A percentile compares a stretch with the other conserved stretches of the same genome.
These are phyloP conservation scores for Rhyacophila brunnea DNA, from an alignment of 1,140 invertebrate genomes.

Conservation along the genomic window DNA sequence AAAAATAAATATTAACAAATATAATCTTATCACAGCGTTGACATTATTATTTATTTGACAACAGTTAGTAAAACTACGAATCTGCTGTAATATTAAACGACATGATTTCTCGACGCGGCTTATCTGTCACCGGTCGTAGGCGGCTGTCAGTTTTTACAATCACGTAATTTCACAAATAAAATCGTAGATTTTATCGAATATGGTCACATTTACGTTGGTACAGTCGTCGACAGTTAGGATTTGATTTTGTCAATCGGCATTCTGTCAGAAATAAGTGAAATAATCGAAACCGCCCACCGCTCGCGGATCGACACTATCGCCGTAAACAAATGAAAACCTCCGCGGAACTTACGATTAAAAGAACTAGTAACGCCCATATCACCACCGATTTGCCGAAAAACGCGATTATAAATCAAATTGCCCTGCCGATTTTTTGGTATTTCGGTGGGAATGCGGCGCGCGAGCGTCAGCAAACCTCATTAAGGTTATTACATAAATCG, in stretches of 20 bases:
- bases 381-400: background rate
- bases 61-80: no score
- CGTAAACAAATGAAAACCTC: conserved; percentile 20
- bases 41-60: no score
- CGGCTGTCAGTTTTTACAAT: conserved; percentile 16
- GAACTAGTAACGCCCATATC: conserved; percentile 19
- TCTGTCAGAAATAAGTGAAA: conserved; percentile 21
- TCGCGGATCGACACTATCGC: background rate
- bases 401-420: background rate
- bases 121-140: conserved; percentile 9
- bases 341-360: conserved; percentile 21
- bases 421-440: background rate
- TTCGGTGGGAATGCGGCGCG: background rate
- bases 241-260: background rate
- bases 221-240: background rate
- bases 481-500: conserved; percentile 23
- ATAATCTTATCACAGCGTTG: no score
- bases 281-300: conserved; percentile 13
- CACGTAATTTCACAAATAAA: background rate
- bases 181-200: background rate
- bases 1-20: no score
- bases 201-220: background rate
- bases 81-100: conserved; percentile 9
- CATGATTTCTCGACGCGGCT: conserved; percentile 3
- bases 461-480: conserved; percentile 3